A percentile compares a stretch with the other conserved stretches of the same genome.
Evolutionary conservation across 2,113 vertebrate genomes (phyloP).

Genomic region (Oncorhynchus clarkii): DNA sequence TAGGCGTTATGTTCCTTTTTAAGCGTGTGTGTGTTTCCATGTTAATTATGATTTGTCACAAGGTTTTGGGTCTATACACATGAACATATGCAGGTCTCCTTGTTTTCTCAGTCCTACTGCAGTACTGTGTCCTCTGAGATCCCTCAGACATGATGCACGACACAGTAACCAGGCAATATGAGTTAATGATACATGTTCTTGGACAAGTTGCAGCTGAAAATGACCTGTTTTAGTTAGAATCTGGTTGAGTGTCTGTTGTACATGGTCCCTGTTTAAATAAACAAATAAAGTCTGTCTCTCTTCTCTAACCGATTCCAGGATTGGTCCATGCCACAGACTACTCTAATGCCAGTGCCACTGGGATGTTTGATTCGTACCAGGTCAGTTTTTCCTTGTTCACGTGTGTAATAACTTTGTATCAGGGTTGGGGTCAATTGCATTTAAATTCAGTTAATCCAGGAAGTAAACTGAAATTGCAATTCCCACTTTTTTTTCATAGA

Average conservation of each 20-base stretch:
- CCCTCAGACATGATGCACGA: constrained; percentile 18
- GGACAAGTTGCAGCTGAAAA: too few relatives aligned
- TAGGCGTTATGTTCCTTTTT: too few relatives aligned
- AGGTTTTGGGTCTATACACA: not conserved
- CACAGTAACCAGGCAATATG: not conserved
- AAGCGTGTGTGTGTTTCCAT: too few relatives aligned
- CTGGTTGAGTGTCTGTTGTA: too few relatives aligned
- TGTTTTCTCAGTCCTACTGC: constrained; percentile 28
- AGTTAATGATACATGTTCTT: not conserved
- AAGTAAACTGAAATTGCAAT: not conserved
- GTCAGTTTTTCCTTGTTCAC: too few relatives aligned
- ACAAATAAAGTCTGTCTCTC: not conserved
- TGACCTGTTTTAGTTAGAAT: too few relatives aligned
- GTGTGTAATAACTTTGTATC: constrained; percentile 50
- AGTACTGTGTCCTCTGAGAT: constrained; percentile 6
- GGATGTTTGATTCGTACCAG: too few relatives aligned
- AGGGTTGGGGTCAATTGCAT: constrained; percentile 40
- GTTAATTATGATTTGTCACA: too few relatives aligned
- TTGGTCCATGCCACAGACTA: constrained; percentile 89
- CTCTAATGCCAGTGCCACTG: constrained; percentile 84
- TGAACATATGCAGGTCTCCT: not conserved
- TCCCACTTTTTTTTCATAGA: not conserved
- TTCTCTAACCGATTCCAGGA: constrained; percentile 70
- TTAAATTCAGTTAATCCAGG: constrained; percentile 78
- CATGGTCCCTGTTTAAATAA: not conserved